Evolutionary conservation across 1,140 invertebrate species (phyloP), one percentile per base, ranked within the genome.

Genomic region (Drosophila erecta): DNA sequence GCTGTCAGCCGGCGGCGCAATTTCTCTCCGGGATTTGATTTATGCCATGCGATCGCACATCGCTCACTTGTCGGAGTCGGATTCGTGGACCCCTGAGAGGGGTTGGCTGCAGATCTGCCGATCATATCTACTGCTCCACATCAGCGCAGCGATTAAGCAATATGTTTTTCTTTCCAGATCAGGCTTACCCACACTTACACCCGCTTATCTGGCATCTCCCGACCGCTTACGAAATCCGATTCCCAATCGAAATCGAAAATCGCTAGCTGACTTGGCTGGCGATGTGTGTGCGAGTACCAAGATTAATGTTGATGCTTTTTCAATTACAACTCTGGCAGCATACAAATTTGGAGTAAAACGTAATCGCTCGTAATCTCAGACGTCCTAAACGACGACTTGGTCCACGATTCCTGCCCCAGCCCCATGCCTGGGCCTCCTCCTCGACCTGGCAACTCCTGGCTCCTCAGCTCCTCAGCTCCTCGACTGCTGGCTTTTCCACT

Each of bases 231-330:
- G 67, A 71, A 71, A 71, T 71, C 67, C 67, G 66, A 71, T 70
- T 70, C 66, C 66, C 50, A 70, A 70, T 71, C 67, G 67, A 71
- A 71, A 71, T 71, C 67, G 67, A 71, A 71, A 71, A 70, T 70
- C 66, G 43, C 58, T 17, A 47, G 61, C 41, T 27, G 17, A 66
- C 62, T 53, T 14, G 55, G 55, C 59, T 56, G 75, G 73, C 71
- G 76, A 89, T 84, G 76, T 89, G 78, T 65, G 65, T 73, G 81
- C 66, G 47, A 67, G 71, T 84, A 91, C 90, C 72, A 91, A 91
- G 90, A 91, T 91, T 91, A 91, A 91, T 91, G 90, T 91, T 91
- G 90, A 91, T 91, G 90, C 90, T 90, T 91, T 91, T 91, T 91
- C 90, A 91, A 91, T 91, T 91, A 91, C 90, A 90, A 87, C 81